Evolutionary conservation across 2,888 invertebrate genomes (phyloP).

Genomic region (Drosophila peninsularis): DNA sequence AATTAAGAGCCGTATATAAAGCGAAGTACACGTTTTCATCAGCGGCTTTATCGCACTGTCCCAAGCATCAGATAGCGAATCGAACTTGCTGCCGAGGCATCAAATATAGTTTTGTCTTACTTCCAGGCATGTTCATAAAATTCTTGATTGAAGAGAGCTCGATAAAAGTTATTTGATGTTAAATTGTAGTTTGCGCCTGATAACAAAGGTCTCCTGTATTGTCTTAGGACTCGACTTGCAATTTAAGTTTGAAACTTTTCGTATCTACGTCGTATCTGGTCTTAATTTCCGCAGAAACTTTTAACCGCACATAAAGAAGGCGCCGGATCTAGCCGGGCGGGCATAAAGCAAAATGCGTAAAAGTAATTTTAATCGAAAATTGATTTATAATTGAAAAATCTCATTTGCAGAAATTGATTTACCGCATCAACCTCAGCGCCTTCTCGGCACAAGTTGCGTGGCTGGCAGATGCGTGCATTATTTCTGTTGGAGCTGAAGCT

Average conservation of each 20-base stretch:
- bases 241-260: constrained; percentile 19
- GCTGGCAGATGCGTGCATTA: constrained; percentile 73
- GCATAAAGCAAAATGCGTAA: constrained; percentile 76
- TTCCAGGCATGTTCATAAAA: constrained; percentile 4
- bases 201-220: constrained; percentile 6
- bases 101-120: constrained; percentile 39
- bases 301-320: constrained; percentile 19
- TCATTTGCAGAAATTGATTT: constrained; percentile 83
- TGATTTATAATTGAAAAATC: constrained; percentile 85
- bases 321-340: constrained; percentile 10
- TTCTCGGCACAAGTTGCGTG: constrained; percentile 35
- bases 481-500: constrained; percentile 29
- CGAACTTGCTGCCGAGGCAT: constrained; percentile 30
- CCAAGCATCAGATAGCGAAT: constrained; percentile 7
- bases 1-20: constrained; percentile 76
- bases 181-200: constrained; percentile 3
- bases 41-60: constrained; percentile 38
- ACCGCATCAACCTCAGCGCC: constrained; percentile 79
- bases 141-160: background rate
- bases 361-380: constrained; percentile 85
- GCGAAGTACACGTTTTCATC: constrained; percentile 43
- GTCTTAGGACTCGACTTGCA: constrained; percentile 17
- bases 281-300: constrained; percentile 34
- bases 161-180: constrained; percentile 7
- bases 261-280: constrained; percentile 2